Evolutionary conservation across 2,797 vertebrate genomes (phyloP), one percentile per base, ranked within the genome.

Genomic region (Lagocephalus sceleratus): DNA sequence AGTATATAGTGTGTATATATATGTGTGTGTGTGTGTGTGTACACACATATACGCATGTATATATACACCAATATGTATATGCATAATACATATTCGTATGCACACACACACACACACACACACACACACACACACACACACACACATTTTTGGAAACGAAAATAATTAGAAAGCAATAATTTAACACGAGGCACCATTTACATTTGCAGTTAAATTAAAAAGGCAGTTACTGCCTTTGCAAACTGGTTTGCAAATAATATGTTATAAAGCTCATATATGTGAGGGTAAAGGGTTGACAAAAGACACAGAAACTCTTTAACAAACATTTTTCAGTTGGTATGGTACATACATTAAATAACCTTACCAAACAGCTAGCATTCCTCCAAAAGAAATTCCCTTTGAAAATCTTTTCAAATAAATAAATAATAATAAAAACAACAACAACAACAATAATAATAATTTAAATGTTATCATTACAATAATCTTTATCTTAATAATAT

Each of bases 151-250:
- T 25, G 23, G 23, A 25, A 25, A 59, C 54, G 73, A 75, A 84
- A 77, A 57, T 57, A 84, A 87, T 83, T 76, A 83, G 73, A 75
- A 84, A 77, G 57, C 57, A 84, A 87, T 83, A 77, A 83, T 83
- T 87, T 81, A 84, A 88, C 75, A 81, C 68, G 68, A 80, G 87
- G 73, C 67, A 78, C 68, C 88, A 88, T 89, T 87, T 81, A 84
- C 79, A 85, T 72, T 78, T 75, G 83, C 75, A 82, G 49, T 63
- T 87, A 90, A 86, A 79, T 80, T 70, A 76, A 82, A 81, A 89
- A 89, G 82, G 82, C 81, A 83, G 69, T 76, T 85, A 81, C n/a
- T 50, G 50, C 3, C 11, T 25, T 4, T 76, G 67, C 79, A 81
- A 82, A 80, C 54, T 74, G 60, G 64, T 70, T 75, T 65, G 39